Conservation (phyloP, 2,797 vertebrate species). For the Octomys mimax region DNA sequence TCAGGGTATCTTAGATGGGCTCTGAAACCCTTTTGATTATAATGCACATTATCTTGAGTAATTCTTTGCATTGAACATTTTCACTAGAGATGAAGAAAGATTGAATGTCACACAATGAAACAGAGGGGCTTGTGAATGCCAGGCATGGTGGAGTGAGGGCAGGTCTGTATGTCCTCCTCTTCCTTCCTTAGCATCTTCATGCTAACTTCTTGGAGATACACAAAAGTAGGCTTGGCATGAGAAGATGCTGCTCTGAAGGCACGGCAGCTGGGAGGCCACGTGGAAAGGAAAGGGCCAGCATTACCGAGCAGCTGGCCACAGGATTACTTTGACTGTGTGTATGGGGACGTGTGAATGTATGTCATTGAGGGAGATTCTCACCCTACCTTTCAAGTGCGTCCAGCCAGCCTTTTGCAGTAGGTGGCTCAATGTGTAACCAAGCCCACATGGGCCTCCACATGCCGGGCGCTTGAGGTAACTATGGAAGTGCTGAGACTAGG, state of each 20-base stretch:
- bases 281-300: background rate
- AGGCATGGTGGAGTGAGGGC: accelerated
- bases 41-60: background rate
- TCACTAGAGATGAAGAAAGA: background rate
- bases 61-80: background rate
- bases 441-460: background rate
- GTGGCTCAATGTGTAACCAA: background rate
- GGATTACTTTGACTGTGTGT: too few species aligned
- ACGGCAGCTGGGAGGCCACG: accelerated
- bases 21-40: slow-evolving; percentile 24
- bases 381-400: background rate
- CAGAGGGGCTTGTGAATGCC: background rate
- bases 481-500: background rate
- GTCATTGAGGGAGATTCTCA: background rate
- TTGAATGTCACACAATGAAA: background rate
- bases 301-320: background rate
- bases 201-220: background rate
- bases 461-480: too few species aligned
- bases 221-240: background rate
- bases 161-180: background rate
- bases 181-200: background rate
- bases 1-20: background rate
- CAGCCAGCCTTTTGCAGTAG: background rate
- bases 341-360: background rate
- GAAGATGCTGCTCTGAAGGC: background rate